A percentile compares a stretch with the other conserved stretches of the same genome.
These are phyloP conservation scores for Ctenoplectra terminalis DNA, from an alignment of 1,140 invertebrate genomes.

Conservation along the genomic window DNA sequence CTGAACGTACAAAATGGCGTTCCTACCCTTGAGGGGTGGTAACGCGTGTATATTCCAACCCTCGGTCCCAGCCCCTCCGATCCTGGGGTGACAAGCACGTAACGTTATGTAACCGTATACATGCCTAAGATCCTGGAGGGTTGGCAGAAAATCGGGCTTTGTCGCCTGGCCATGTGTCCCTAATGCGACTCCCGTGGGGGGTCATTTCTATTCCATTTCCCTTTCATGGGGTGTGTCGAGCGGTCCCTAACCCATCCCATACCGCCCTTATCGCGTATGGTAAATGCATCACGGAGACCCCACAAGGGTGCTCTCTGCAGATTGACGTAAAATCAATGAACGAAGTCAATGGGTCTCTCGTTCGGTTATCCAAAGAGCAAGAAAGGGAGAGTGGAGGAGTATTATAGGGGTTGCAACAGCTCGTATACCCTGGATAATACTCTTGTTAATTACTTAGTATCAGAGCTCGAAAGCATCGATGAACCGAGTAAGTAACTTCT, in stretches of 20 bases:
- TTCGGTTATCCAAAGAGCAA: conserved; percentile 53
- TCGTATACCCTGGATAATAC: conserved; percentile 57
- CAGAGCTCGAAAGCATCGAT: conserved; percentile 17
- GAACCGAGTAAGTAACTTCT: conserved; percentile 1
- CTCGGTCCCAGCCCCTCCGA: conserved; percentile 71
- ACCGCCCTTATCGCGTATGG: conserved; percentile 79
- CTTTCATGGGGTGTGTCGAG: conserved; percentile 78
- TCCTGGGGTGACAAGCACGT: conserved; percentile 66
- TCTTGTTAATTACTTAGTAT: conserved; percentile 58
- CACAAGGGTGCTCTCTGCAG: conserved; percentile 78
- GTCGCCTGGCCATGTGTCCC: conserved; percentile 82
- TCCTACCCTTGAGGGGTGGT: conserved; percentile 70
- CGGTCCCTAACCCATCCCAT: conserved; percentile 65
- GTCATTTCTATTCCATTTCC: conserved; percentile 84
- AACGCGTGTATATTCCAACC: conserved; percentile 73
- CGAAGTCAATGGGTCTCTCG: conserved; percentile 80
- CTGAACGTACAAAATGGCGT: conserved; percentile 75
- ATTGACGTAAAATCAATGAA: conserved; percentile 84
- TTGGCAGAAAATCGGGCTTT: conserved; percentile 77
- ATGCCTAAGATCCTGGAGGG: conserved; percentile 77
- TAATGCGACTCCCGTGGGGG: conserved; percentile 82
- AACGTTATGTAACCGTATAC: conserved; percentile 82
- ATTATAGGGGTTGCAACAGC: conserved; percentile 57
- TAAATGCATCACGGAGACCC: conserved; percentile 82
- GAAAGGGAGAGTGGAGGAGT: conserved; percentile 34